A percentile compares a stretch with the other conserved stretches of the same genome.
Evolutionary conservation across 2,113 vertebrate genomes (phyloP).

Genomic region (Capricornis sumatraensis): DNA sequence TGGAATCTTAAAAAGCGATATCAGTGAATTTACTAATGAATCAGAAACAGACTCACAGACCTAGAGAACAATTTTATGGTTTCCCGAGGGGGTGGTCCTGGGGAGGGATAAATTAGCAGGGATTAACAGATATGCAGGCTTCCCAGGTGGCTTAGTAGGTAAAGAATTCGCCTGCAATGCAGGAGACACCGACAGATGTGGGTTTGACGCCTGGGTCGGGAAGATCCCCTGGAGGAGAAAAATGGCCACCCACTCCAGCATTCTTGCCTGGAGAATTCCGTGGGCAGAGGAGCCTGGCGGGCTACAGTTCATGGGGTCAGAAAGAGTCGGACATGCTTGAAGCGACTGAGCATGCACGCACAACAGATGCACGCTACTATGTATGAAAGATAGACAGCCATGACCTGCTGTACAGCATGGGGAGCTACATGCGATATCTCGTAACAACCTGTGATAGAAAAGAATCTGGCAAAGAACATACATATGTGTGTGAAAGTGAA

Average conservation of each 20-base stretch:
- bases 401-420: not conserved
- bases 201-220: not conserved
- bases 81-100: not conserved
- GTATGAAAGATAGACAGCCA: not conserved
- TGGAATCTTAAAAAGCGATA: not conserved
- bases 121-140: not conserved
- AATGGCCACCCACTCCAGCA: not conserved
- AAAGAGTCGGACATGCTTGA: not conserved
- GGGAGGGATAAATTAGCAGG: not conserved
- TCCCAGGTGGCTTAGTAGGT: not conserved
- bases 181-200: not conserved
- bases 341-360: not conserved
- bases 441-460: not conserved
- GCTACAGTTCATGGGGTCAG: not conserved
- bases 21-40: not conserved
- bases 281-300: not conserved
- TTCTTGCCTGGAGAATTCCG: not conserved
- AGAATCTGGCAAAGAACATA: not conserved
- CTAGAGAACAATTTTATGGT: not conserved
- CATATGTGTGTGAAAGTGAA: too few relatives aligned
- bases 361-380: not conserved
- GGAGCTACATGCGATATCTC: accelerated
- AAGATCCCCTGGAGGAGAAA: not conserved
- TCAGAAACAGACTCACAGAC: not conserved
- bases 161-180: not conserved